A percentile compares a stretch with the other conserved stretches of the same genome.
Conservation (phyloP, 1,140 invertebrate species). For the Tetramorium simillimum region DNA sequence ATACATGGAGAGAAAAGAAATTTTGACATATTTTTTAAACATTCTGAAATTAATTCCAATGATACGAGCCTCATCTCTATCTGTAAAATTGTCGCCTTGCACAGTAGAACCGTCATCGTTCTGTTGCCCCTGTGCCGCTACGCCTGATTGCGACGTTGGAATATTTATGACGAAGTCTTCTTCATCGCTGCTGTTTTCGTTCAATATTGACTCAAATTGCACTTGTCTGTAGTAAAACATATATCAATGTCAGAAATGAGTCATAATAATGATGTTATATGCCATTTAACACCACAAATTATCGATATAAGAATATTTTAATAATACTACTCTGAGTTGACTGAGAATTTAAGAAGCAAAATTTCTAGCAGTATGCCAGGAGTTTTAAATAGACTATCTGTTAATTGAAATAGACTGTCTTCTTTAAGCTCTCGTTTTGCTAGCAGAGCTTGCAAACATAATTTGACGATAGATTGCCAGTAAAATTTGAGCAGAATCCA, state of each 20-base stretch:
- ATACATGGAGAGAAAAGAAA: background rate
- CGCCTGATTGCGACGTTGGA: background rate
- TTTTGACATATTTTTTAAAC: background rate
- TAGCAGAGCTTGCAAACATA: too few relatives aligned
- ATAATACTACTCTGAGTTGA: too few relatives aligned
- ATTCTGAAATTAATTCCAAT: background rate
- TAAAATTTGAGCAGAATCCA: too few relatives aligned
- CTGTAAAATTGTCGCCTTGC: background rate
- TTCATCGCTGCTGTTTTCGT: constrained; percentile 66
- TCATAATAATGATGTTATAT: background rate
- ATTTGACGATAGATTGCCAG: too few relatives aligned
- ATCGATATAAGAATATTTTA: background rate
- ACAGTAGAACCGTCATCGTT: background rate
- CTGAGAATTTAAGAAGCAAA: background rate
- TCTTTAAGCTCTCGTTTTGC: too few relatives aligned
- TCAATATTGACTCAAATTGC: constrained; percentile 67
- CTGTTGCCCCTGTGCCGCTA: background rate
- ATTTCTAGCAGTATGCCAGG: background rate
- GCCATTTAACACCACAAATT: background rate
- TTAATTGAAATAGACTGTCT: too few relatives aligned
- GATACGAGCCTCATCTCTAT: constrained; percentile 60
- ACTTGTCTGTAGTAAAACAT: constrained; percentile 32
- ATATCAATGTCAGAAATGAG: background rate
- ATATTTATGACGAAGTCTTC: background rate
- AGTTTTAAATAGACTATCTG: too few relatives aligned